A percentile compares a stretch with the other conserved stretches of the same genome.
phyloP scores from a whole-genome alignment of 2,888 invertebrate species.

The Lasius fuliginosus region DNA sequence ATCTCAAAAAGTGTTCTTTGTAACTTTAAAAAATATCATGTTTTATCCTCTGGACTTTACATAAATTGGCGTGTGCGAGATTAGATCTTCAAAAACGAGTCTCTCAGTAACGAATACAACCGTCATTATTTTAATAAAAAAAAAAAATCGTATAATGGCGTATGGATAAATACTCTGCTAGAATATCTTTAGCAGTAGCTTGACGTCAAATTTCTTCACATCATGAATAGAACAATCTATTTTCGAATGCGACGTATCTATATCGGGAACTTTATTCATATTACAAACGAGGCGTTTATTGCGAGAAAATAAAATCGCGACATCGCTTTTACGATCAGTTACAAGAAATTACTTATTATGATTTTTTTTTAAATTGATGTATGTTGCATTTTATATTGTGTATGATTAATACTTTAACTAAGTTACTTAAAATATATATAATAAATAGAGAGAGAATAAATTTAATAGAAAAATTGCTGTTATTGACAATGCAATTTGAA shows the following conservation, averaged over 20 bases:
- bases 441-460: not conserved
- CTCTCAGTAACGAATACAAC: slow-evolving; percentile 42
- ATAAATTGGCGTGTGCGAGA: not conserved
- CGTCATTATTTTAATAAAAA: slow-evolving; percentile 69
- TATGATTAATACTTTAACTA: not conserved
- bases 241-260: slow-evolving; percentile 81
- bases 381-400: not conserved
- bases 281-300: slow-evolving; percentile 82
- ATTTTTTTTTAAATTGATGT: not conserved
- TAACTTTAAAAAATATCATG: not conserved
- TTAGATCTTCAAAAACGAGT: not conserved
- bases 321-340: slow-evolving; percentile 51
- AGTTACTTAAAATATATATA: not conserved
- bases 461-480: not conserved
- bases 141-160: slow-evolving; percentile 62
- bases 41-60: not conserved
- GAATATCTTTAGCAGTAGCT: slow-evolving; percentile 65
- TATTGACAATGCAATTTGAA: not conserved
- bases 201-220: slow-evolving; percentile 81
- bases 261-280: slow-evolving; percentile 84
- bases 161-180: slow-evolving; percentile 51
- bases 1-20: not conserved
- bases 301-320: slow-evolving; percentile 64
- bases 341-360: not conserved
- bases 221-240: slow-evolving; percentile 83